Conservation (phyloP, 1,140 invertebrate genomes). For the Drosophila fuyamai region DNA sequence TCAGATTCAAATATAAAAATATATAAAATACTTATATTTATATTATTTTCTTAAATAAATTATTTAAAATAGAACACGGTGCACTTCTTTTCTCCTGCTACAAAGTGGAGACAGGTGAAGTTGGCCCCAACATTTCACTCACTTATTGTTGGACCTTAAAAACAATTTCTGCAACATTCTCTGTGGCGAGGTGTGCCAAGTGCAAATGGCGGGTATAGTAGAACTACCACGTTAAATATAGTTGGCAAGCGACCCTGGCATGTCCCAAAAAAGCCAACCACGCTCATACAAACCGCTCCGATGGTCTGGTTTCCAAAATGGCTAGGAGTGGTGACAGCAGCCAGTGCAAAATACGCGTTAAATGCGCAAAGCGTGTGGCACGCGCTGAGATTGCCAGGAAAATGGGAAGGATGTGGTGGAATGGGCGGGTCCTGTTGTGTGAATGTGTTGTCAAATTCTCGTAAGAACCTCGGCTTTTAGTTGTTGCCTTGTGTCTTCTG, state of each 20-base stretch:
- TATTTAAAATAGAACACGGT: not conserved
- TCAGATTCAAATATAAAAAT: not conserved
- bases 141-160: slow-evolving; percentile 59
- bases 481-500: slow-evolving; percentile 40
- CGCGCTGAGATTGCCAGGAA: slow-evolving; percentile 70
- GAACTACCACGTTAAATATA: slow-evolving; percentile 27
- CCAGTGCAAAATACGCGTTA: slow-evolving; percentile 77
- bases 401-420: slow-evolving; percentile 13
- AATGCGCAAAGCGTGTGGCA: slow-evolving; percentile 80
- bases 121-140: slow-evolving; percentile 62
- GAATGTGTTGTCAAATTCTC: slow-evolving; percentile 83
- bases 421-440: slow-evolving; percentile 40
- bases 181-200: slow-evolving; percentile 16
- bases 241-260: slow-evolving; percentile 35
- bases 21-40: too few relatives aligned
- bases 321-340: slow-evolving; percentile 36
- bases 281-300: slow-evolving; percentile 5
- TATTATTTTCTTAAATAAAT: not conserved
- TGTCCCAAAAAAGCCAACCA: slow-evolving; percentile 26
- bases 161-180: slow-evolving; percentile 78
- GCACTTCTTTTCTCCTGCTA: not conserved
- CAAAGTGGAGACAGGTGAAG: slow-evolving; percentile 31
- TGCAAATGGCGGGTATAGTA: slow-evolving; percentile 31
- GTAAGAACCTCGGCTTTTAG: slow-evolving; percentile 72
- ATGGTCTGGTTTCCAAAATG: slow-evolving; percentile 22